phyloP scores from a whole-genome alignment of 2,113 vertebrate species.

The Gallinago jamesoni region DNA sequence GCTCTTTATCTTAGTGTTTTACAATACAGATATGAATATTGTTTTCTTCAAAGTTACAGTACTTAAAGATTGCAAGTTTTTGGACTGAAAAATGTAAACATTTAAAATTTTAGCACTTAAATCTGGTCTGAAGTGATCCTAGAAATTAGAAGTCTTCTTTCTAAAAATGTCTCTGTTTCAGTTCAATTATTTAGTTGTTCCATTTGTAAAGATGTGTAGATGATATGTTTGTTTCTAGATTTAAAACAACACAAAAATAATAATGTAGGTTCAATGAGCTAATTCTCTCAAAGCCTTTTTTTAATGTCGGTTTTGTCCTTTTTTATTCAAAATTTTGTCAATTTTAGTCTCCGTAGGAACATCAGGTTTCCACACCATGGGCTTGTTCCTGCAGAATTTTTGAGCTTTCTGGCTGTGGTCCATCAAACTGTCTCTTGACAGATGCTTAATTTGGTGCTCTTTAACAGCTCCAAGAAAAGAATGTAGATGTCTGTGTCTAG shows the following conservation, averaged over 20 bases:
- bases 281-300: neutral
- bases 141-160: neutral
- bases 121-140: neutral
- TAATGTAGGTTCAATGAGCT: neutral
- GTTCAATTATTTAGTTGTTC: neutral
- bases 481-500: neutral
- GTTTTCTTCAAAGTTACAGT: neutral
- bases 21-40: neutral
- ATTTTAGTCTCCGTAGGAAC: neutral
- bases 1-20: neutral
- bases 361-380: neutral
- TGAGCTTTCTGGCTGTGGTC: slow-evolving; percentile 5
- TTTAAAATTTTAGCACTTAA: neutral
- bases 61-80: neutral
- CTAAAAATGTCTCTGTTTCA: neutral
- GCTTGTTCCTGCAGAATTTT: neutral
- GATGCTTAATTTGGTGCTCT: slow-evolving; percentile 43
- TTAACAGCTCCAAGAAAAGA: slow-evolving; percentile 31
- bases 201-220: neutral
- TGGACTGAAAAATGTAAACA: neutral
- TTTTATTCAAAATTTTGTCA: neutral
- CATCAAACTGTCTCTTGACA: slow-evolving; percentile 16
- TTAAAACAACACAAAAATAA: neutral
- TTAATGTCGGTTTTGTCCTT: neutral
- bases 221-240: neutral